These are phyloP conservation scores for Eupithecia inturbata DNA, from an alignment of 2,888 invertebrate species.

Conservation along the genomic window DNA sequence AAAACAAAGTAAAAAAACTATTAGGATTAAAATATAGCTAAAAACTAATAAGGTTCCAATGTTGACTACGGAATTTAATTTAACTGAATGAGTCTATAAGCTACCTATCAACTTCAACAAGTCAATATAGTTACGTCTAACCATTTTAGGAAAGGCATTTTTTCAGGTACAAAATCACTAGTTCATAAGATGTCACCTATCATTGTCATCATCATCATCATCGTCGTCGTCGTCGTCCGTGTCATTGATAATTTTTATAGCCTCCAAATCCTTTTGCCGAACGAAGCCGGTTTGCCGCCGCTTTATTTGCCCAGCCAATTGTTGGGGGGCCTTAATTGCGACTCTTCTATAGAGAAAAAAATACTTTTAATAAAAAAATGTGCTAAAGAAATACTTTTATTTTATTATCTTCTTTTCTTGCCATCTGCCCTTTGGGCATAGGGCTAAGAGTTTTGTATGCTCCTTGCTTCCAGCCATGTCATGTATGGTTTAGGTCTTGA, in stretches of 20 bases:
- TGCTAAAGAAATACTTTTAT: background rate
- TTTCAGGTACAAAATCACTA: background rate
- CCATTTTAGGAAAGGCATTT: background rate
- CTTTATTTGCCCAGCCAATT: constrained; percentile 53
- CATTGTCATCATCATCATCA: constrained; percentile 23
- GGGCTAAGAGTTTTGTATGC: too few species aligned
- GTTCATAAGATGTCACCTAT: background rate
- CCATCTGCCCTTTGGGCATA: too few species aligned
- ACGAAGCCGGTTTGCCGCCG: constrained; percentile 68
- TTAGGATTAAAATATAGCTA: background rate
- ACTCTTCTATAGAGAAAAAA: constrained; percentile 60
- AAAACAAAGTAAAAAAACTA: background rate
- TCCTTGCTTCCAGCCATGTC: too few species aligned
- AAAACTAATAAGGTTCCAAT: background rate
- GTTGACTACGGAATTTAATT: background rate
- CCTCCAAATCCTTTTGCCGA: constrained; percentile 54
- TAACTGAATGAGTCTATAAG: background rate
- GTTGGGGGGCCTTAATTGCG: constrained; percentile 52
- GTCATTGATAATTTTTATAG: constrained; percentile 41
- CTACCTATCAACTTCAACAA: background rate
- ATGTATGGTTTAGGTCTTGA: too few species aligned
- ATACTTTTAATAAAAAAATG: constrained; percentile 37
- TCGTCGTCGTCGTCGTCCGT: background rate
- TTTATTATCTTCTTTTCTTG: too few species aligned
- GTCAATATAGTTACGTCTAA: background rate